Evolutionary conservation across 2,113 vertebrate species (phyloP), one percentile per base, ranked within the genome.

Genomic region (Lagopus muta): DNA sequence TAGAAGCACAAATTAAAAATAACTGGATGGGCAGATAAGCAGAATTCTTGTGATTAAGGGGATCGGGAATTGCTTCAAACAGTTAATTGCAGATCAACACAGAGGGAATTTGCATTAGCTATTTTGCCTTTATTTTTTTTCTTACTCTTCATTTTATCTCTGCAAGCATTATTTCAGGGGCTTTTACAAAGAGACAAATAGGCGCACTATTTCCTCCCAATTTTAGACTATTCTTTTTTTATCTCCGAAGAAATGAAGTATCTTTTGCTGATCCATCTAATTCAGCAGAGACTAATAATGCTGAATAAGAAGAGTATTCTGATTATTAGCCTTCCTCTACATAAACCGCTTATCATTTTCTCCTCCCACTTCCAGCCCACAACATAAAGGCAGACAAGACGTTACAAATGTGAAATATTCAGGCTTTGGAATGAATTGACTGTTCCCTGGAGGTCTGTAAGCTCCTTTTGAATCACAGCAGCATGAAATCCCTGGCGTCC

Each of bases 1-100:
- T 62, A 76, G 88, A 77, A 88, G 84, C 95, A 92, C 93, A 86
- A 76, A 89, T 93, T 83, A 88, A 90, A 96, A 96, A 96, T 75
- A 71, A 86, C 85, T 90, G 88, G 86, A 96, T 88, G 45, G 73
- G 62, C 19, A 85, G 97, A 89, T 88, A 92, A 94, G 38, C 42
- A 90, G 89, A 90, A 64, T 76, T 86, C 47, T 91, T 91, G 84
- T 91, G 94, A 95, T 95, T 82, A 95, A 93, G 84, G 40, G 71
- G 82, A 70, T 92, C 13, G 2, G 76, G 86, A 85, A 93, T 96
- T 91, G 48, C 91, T 96, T 96, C 86, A 82, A 94, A 82, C 55
- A 62, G 66, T 89, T 94, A 89, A 94, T 89, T 86, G 77, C 77
- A 88, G 78, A 92, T 36, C 36, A 92, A 58, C n/a, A 81, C 45